These are phyloP conservation scores for Lymantria monacha DNA, from an alignment of 2,888 invertebrate genomes.

Conservation along the genomic window DNA sequence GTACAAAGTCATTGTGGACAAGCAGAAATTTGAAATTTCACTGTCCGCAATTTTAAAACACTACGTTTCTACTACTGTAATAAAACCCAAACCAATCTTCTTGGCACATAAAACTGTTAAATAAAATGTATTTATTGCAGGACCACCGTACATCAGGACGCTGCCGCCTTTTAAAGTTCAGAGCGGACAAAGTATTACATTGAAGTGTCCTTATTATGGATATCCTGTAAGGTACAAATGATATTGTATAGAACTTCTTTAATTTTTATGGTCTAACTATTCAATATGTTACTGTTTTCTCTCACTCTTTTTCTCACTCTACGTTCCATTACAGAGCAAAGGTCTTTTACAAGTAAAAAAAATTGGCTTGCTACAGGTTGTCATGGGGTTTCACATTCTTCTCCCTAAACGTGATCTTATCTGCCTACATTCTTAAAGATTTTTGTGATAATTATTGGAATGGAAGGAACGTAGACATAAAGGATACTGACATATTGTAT, in stretches of 20 bases:
- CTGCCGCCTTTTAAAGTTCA: conserved; percentile 90
- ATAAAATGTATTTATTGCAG: conserved; percentile 56
- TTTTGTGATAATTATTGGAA: too few species aligned
- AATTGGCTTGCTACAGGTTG: too few species aligned
- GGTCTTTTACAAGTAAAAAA: too few species aligned
- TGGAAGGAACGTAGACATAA: too few species aligned
- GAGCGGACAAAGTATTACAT: conserved; percentile 87
- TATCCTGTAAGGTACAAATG: conserved; percentile 86
- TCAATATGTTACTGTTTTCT: neutral
- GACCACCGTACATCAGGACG: conserved; percentile 88
- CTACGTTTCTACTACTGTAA: neutral
- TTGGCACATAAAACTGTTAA: conserved; percentile 15
- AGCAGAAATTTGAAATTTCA: conserved; percentile 4
- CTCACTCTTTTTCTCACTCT: too few species aligned
- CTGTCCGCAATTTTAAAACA: conserved; percentile 3
- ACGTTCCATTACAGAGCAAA: too few species aligned
- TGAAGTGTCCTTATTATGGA: conserved; percentile 93
- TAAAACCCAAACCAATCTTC: conserved; percentile 17
- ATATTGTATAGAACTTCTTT: neutral
- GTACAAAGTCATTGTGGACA: neutral
- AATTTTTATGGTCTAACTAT: neutral
- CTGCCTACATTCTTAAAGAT: too few species aligned
- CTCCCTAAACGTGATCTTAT: too few species aligned
- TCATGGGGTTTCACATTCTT: too few species aligned
- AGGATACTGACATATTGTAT: too few species aligned